Conservation (phyloP, 2,113 vertebrate species). For the Indicator maculatus region DNA sequence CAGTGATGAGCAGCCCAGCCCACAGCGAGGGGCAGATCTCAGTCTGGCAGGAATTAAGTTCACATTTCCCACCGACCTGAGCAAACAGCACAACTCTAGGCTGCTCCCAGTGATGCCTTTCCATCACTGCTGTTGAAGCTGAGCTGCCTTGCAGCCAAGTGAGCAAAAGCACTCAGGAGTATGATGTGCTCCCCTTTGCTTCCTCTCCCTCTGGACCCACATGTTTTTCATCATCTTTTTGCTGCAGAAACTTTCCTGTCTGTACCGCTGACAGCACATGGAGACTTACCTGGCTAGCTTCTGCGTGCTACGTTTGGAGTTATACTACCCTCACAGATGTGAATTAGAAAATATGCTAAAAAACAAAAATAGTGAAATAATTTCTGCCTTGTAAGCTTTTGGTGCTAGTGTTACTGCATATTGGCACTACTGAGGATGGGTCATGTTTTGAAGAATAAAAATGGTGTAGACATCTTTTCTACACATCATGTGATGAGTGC, state of each 20-base stretch:
- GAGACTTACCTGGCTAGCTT: background rate
- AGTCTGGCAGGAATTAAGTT: background rate
- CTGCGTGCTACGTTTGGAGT: background rate
- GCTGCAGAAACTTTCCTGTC: background rate
- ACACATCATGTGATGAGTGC: background rate
- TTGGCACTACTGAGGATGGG: background rate
- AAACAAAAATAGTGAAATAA: background rate
- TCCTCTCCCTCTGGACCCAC: background rate
- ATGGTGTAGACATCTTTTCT: background rate
- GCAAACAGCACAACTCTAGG: background rate
- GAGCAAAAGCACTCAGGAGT: fast-evolving
- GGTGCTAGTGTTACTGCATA: background rate
- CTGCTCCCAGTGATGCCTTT: background rate
- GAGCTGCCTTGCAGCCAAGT: background rate
- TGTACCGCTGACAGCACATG: background rate
- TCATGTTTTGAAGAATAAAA: background rate
- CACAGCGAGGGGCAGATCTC: fast-evolving
- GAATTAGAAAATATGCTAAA: background rate
- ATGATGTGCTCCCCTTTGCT: background rate
- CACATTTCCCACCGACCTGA: background rate
- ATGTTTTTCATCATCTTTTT: background rate
- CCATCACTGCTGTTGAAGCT: background rate
- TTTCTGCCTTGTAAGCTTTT: background rate
- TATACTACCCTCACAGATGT: background rate
- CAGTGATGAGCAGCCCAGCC: background rate